Evolutionary conservation across 1,140 invertebrate species (phyloP).

Genomic region (Drosophila murphyi): DNA sequence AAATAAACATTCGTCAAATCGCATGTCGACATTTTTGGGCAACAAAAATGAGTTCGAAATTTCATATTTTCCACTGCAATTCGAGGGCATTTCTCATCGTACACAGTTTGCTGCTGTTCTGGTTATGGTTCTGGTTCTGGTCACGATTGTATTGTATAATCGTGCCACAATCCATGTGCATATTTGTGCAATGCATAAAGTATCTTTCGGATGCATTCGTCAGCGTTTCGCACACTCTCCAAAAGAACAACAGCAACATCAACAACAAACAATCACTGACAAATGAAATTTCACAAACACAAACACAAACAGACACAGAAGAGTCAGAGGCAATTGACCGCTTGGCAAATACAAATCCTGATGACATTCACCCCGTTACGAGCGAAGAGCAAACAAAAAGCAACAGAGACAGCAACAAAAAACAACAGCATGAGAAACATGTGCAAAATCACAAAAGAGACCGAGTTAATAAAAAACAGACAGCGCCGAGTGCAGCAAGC

Average conservation of each 20-base stretch:
- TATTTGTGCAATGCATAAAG: constrained; percentile 27
- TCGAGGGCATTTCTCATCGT: constrained; percentile 47
- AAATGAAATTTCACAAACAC: constrained; percentile 60
- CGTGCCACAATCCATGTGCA: constrained; percentile 25
- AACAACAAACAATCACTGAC: constrained; percentile 46
- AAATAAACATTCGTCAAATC: too few species aligned
- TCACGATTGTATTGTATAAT: constrained; percentile 81
- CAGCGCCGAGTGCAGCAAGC: constrained; percentile 17
- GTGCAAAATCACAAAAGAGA: constrained; percentile 43
- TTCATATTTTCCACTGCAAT: constrained; percentile 16
- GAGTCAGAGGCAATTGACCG: constrained; percentile 76
- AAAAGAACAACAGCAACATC: constrained; percentile 5
- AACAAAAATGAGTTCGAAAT: not conserved
- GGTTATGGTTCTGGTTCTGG: constrained; percentile 35
- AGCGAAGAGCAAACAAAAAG: constrained; percentile 39
- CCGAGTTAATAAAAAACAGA: constrained; percentile 3
- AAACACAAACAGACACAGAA: constrained; percentile 23
- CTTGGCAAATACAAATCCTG: constrained; percentile 75
- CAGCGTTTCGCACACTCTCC: constrained; percentile 62
- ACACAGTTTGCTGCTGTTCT: constrained; percentile 4
- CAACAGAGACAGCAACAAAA: constrained; percentile 39
- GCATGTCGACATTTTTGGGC: too few species aligned
- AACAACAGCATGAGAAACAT: constrained; percentile 32
- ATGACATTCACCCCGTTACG: constrained; percentile 83
- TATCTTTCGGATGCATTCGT: constrained; percentile 66